Evolutionary conservation across 2,797 vertebrate species (phyloP).

Genomic region (Clarias laeviceps): DNA sequence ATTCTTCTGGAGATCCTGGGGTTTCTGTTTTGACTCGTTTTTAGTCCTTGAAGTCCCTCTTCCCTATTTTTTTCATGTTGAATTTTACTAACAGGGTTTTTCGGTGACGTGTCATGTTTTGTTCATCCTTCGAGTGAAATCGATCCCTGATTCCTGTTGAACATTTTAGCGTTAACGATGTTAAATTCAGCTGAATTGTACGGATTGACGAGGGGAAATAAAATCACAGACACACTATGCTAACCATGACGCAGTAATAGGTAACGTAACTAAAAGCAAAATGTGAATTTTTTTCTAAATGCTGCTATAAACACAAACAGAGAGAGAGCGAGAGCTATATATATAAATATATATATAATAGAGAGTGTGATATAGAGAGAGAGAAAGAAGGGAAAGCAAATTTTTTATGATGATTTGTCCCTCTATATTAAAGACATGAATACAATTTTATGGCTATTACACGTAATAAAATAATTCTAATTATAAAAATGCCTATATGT

Average conservation of each 20-base stretch:
- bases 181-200: constrained; percentile 1
- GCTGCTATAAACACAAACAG: constrained; percentile 53
- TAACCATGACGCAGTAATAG: constrained; percentile 59
- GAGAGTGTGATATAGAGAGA: constrained; percentile 28
- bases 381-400: neutral
- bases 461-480: constrained; percentile 48
- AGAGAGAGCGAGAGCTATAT: constrained; percentile 13
- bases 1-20: constrained; percentile 43
- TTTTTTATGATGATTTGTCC: constrained; percentile 45
- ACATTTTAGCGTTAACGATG: constrained; percentile 51
- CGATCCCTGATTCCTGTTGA: constrained; percentile 40
- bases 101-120: constrained; percentile 54
- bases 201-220: neutral
- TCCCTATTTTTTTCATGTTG: constrained; percentile 59
- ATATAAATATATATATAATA: neutral
- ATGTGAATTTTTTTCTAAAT: constrained; percentile 52
- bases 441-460: constrained; percentile 45
- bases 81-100: constrained; percentile 70
- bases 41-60: constrained; percentile 59
- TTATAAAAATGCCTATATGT: constrained; percentile 62
- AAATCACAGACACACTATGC: constrained; percentile 39
- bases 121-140: constrained; percentile 49
- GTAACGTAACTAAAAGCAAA: constrained; percentile 65
- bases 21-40: constrained; percentile 65
- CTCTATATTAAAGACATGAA: constrained; percentile 48